Percentiles rank a stretch among this genome's conserved stretches.
Evolutionary conservation across 2,113 vertebrate genomes (phyloP).

Genomic region (Ranitomeya imitator): DNA sequence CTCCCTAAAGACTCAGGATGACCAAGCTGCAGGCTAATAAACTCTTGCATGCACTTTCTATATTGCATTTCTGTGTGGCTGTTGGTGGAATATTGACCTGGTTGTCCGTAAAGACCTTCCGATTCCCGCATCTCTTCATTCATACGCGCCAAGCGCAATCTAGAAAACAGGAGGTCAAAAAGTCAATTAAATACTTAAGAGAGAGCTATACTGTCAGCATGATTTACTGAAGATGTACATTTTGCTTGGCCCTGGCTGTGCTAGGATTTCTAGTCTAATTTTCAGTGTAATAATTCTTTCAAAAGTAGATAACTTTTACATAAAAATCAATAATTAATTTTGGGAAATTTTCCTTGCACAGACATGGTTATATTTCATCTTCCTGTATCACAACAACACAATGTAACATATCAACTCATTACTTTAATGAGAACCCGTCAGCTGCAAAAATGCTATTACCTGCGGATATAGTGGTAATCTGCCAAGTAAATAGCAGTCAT

Average conservation of each 20-base stretch:
- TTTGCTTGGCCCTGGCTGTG: background rate
- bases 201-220: background rate
- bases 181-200: background rate
- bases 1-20: slow-evolving; percentile 73
- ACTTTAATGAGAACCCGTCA: background rate
- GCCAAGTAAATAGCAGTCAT: no score
- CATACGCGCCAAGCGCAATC: slow-evolving; percentile 96
- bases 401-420: background rate
- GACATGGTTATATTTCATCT: no score
- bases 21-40: slow-evolving; percentile 90
- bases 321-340: background rate
- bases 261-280: background rate
- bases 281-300: background rate
- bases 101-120: slow-evolving; percentile 92
- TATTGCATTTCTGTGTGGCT: slow-evolving; percentile 96
- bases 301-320: background rate
- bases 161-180: slow-evolving; percentile 60
- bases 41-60: slow-evolving; percentile 95
- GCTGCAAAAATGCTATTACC: no score
- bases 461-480: no score
- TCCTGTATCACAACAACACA: no score
- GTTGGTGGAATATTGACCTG: slow-evolving; percentile 96
- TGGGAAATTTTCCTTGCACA: background rate
- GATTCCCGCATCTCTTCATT: slow-evolving; percentile 99
- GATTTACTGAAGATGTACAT: background rate